These are phyloP conservation scores for Ariolimax columbianus DNA, from an alignment of 2,888 invertebrate species.

Conservation along the genomic window DNA sequence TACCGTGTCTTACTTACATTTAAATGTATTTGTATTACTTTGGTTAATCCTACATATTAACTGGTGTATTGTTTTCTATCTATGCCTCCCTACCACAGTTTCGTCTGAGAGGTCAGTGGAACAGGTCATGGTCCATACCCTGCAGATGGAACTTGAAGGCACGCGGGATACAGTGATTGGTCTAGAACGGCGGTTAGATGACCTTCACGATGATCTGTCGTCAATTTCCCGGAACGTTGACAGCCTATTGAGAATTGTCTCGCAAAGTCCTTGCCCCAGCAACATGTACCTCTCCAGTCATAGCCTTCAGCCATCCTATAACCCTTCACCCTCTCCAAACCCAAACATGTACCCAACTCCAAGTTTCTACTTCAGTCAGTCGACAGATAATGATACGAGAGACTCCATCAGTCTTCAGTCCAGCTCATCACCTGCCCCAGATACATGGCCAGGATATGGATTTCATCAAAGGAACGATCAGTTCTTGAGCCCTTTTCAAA, in stretches of 20 bases:
- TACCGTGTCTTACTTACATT: too few relatives aligned
- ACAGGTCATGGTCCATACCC: constrained; percentile 59
- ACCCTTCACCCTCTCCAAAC: constrained; percentile 43
- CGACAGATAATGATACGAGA: constrained; percentile 42
- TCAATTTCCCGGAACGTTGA: constrained; percentile 55
- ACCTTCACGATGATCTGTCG: constrained; percentile 54
- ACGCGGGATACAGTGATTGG: constrained; percentile 65
- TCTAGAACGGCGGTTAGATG: constrained; percentile 60
- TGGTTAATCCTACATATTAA: too few relatives aligned
- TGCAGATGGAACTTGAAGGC: constrained; percentile 69
- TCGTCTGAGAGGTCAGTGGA: constrained; percentile 53
- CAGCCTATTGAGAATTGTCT: constrained; percentile 51
- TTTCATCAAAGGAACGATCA: constrained; percentile 26
- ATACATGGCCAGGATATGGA: constrained; percentile 19
- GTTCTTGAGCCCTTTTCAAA: constrained; percentile 46
- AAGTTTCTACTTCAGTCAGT: constrained; percentile 50
- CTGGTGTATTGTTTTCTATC: too few relatives aligned
- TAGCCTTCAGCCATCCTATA: constrained; percentile 42
- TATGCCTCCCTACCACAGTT: constrained; percentile 31
- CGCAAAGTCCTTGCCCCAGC: constrained; percentile 40
- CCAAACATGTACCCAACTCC: constrained; percentile 40
- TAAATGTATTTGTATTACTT: too few relatives aligned
- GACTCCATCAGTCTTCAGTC: constrained; percentile 39
- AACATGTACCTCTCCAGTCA: constrained; percentile 46
- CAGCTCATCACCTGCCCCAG: constrained; percentile 28